Percentiles rank a stretch among this genome's conserved stretches.
Evolutionary conservation across 2,113 vertebrate genomes (phyloP).

Genomic region (Corythornis cristatus): DNA sequence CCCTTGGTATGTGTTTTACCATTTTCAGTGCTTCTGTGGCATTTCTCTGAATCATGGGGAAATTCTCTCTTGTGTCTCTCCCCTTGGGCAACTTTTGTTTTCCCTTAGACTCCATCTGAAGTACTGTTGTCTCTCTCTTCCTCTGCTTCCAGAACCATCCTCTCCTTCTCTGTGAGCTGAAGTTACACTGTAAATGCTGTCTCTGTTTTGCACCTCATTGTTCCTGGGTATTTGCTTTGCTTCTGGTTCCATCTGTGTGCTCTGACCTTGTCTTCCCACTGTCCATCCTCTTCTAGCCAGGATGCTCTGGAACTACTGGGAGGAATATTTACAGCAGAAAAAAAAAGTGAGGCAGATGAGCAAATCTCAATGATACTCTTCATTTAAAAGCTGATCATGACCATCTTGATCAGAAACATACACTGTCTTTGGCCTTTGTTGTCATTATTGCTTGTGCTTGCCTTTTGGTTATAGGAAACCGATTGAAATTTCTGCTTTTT

Average conservation of each 20-base stretch:
- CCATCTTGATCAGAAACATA: not conserved
- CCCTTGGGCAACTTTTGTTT: not conserved
- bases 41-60: not conserved
- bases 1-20: not conserved
- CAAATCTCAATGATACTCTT: not conserved
- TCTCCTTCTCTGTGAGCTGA: not conserved
- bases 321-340: not conserved
- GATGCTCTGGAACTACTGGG: not conserved
- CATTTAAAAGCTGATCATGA: not conserved
- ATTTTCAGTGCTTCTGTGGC: not conserved
- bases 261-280: not conserved
- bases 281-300: not conserved
- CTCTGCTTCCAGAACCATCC: not conserved
- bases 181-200: not conserved
- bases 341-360: not conserved
- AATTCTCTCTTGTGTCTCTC: not conserved
- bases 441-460: not conserved
- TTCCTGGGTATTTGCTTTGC: not conserved
- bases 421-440: not conserved
- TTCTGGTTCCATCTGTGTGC: not conserved
- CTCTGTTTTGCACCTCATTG: not conserved
- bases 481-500: not conserved
- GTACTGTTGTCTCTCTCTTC: not conserved
- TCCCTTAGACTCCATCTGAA: not conserved
- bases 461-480: not conserved